These are phyloP conservation scores for Conomelus anceps DNA, from an alignment of 2,888 invertebrate species.

Conservation along the genomic window DNA sequence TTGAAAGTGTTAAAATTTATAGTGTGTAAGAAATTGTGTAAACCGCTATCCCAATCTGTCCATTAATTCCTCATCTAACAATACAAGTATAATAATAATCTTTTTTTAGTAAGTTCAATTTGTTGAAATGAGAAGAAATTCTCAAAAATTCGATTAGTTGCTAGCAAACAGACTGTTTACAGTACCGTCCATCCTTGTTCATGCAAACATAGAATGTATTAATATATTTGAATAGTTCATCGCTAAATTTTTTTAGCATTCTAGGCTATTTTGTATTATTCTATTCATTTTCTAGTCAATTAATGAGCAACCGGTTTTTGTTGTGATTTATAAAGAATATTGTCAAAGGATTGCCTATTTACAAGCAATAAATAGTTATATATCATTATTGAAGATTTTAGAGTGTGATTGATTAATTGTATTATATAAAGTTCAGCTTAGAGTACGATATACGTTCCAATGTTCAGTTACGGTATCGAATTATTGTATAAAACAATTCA, in stretches of 20 bases:
- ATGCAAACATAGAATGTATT: neutral
- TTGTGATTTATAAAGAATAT: neutral
- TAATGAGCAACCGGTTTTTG: neutral
- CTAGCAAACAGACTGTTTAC: neutral
- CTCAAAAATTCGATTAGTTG: neutral
- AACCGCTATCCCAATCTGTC: too few relatives aligned
- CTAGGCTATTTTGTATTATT: neutral
- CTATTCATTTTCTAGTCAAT: neutral
- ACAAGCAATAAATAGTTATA: neutral
- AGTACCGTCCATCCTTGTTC: neutral
- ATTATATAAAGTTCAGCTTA: too few relatives aligned
- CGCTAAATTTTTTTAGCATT: neutral
- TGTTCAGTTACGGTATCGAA: too few relatives aligned
- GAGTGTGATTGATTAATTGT: neutral
- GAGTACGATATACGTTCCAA: too few relatives aligned
- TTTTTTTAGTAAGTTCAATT: too few relatives aligned
- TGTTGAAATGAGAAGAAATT: too few relatives aligned
- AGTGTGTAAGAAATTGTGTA: too few relatives aligned
- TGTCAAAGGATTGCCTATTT: neutral
- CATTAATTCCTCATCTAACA: too few relatives aligned
- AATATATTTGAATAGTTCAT: neutral
- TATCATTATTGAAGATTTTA: neutral
- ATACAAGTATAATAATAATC: too few relatives aligned
- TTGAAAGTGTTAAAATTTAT: too few relatives aligned
- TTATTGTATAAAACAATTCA: too few relatives aligned